Evolutionary conservation across 2,797 vertebrate genomes (phyloP), one percentile per base, ranked within the genome.

Genomic region (Apogon talboti): DNA sequence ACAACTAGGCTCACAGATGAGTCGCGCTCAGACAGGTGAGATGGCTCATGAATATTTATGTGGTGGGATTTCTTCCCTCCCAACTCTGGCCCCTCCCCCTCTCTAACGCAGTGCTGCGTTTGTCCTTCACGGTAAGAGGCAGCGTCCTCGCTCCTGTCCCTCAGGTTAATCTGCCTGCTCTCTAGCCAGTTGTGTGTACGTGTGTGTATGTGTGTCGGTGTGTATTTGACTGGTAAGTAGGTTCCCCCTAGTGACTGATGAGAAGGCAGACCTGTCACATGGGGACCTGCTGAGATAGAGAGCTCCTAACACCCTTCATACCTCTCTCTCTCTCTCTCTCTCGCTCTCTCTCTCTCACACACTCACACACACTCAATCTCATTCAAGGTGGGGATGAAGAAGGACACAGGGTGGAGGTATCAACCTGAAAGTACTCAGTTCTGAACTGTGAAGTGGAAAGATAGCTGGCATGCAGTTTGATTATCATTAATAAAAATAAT

Each of bases 11-110:
- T 88, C 83, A 74, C 85, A 90, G 89, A 92, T 91, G 89, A 91
- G 90, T 89, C 64, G 85, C 62, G 82, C 87, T 89, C 87, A 92
- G 92, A 93, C 91, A 91, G 92, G 92, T 92, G 92, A 92, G 89
- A 90, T 91, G 88, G 87, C 85, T 90, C 79, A 90, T 93, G 85
- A 91, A 93, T 93, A 93, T 92, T 91, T 88, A 93, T 92, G 87
- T 3, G 0, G n/a, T 87, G 91, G 92, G 92, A 92, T 91, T 91
- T 91, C 81, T 88, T 90, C 88, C 70, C 85, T 86, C 78, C 76
- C 66, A 81, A 86, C 57, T 41, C 79, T 86, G 83, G 89, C 89
- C 89, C 91, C 87, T 87, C 89, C 91, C 88, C 89, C 85, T 79
- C 82, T 71, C 71, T 72, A 77, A 84, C 70, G 83, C 85, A 72